These are phyloP conservation scores for Protodeltote pygarga DNA, from an alignment of 2,888 invertebrate genomes.

Conservation along the genomic window DNA sequence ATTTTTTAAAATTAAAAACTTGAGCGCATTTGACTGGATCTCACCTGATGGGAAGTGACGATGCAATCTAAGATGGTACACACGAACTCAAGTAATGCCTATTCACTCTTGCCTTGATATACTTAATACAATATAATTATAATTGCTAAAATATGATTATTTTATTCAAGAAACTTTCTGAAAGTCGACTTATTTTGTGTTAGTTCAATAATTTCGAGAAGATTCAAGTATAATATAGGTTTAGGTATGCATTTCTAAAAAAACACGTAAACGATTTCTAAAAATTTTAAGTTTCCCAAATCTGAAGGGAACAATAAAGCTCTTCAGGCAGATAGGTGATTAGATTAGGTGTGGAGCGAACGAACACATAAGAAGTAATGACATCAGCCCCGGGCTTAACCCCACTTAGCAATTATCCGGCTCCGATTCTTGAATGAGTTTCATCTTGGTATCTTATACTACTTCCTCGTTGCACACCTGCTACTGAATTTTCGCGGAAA, in stretches of 20 bases:
- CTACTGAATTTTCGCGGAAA: neutral
- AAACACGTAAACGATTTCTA: conserved; percentile 15
- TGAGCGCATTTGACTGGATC: no score
- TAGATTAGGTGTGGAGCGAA: conserved; percentile 42
- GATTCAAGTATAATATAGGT: neutral
- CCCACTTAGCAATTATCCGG: conserved; percentile 43
- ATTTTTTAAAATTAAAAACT: no score
- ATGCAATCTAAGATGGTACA: no score
- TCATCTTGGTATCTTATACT: conserved; percentile 21
- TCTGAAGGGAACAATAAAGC: conserved; percentile 41
- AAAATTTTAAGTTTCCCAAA: conserved; percentile 25
- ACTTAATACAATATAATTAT: no score
- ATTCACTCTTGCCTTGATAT: no score
- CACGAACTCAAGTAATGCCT: no score
- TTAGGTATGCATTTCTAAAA: conserved; percentile 11
- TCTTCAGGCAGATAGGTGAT: conserved; percentile 43
- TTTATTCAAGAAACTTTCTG: no score
- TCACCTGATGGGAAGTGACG: no score
- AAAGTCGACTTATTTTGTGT: no score
- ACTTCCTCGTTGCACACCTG: conserved; percentile 9
- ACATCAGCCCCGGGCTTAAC: conserved; percentile 26
- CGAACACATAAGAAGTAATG: conserved; percentile 46
- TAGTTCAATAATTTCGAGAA: no score
- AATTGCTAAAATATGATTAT: no score
- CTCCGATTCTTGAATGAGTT: conserved; percentile 46